Conservation (phyloP, 1,140 invertebrate species). For the Cepaea nemoralis region DNA sequence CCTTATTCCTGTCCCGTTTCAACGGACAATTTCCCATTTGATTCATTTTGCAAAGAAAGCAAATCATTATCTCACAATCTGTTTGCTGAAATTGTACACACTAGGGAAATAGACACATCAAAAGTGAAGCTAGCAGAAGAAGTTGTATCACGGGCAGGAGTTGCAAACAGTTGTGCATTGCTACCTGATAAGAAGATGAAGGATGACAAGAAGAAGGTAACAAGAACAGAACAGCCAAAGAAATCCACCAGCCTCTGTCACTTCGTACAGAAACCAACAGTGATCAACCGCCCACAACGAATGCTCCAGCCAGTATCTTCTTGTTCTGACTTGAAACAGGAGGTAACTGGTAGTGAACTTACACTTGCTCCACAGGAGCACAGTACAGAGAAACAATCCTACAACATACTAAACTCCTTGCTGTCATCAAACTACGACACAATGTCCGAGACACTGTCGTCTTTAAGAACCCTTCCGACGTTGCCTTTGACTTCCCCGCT, state of each 20-base stretch:
- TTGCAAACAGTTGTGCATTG: neutral
- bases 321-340: conserved; percentile 27
- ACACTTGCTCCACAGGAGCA: neutral
- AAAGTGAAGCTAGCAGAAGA: neutral
- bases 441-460: neutral
- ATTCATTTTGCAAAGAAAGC: neutral
- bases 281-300: conserved; percentile 14
- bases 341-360: neutral
- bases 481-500: neutral
- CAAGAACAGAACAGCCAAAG: neutral
- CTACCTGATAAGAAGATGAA: neutral
- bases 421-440: conserved; percentile 8
- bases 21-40: neutral
- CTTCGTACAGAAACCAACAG: conserved; percentile 29
- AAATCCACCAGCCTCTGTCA: neutral
- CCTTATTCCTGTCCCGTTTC: conserved; percentile 29
- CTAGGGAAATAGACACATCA: neutral
- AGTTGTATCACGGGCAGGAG: neutral
- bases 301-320: neutral
- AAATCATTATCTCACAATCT: neutral
- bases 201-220: neutral
- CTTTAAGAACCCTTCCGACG: neutral
- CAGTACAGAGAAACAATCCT: neutral
- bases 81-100: neutral
- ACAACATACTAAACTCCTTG: conserved; percentile 23